A percentile compares a stretch with the other conserved stretches of the same genome.
These are phyloP conservation scores for Albula goreensis DNA, from an alignment of 2,113 vertebrate genomes.

Conservation along the genomic window DNA sequence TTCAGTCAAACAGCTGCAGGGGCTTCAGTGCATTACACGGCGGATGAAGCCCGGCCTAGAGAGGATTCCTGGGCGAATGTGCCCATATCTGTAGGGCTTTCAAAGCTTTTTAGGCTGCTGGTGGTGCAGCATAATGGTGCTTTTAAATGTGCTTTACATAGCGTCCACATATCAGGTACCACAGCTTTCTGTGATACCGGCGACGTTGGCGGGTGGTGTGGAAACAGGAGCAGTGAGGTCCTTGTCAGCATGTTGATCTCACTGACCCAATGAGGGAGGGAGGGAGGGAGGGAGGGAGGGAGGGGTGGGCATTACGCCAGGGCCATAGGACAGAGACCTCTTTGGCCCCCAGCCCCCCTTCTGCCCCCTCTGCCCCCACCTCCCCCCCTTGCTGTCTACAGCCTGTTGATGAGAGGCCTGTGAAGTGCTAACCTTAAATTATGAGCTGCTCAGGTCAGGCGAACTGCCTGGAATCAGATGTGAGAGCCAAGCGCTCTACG, in stretches of 20 bases:
- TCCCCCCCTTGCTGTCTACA: neutral
- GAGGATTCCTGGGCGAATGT: neutral
- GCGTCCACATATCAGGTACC: neutral
- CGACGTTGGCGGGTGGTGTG: neutral
- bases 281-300: too few species aligned
- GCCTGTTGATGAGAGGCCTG: neutral
- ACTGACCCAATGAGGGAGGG: neutral
- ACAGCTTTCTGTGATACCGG: neutral
- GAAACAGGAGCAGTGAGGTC: neutral
- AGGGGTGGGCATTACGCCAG: too few species aligned
- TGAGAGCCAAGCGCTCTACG: neutral
- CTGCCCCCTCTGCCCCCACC: neutral
- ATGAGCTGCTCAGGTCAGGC: neutral
- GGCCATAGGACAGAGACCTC: too few species aligned
- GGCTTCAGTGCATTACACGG: slow-evolving; percentile 8
- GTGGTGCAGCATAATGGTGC: neutral
- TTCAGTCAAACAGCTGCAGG: slow-evolving; percentile 17
- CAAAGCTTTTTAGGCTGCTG: neutral
- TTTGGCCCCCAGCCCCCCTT: too few species aligned
- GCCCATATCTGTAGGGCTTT: neutral
- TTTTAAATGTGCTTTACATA: neutral
- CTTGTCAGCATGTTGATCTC: neutral
- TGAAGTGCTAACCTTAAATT: neutral
- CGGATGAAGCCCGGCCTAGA: neutral
- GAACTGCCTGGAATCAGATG: neutral